Evolutionary conservation across 2,797 vertebrate genomes (phyloP), one percentile per base, ranked within the genome.

Genomic region (Sorex maritimensis): DNA sequence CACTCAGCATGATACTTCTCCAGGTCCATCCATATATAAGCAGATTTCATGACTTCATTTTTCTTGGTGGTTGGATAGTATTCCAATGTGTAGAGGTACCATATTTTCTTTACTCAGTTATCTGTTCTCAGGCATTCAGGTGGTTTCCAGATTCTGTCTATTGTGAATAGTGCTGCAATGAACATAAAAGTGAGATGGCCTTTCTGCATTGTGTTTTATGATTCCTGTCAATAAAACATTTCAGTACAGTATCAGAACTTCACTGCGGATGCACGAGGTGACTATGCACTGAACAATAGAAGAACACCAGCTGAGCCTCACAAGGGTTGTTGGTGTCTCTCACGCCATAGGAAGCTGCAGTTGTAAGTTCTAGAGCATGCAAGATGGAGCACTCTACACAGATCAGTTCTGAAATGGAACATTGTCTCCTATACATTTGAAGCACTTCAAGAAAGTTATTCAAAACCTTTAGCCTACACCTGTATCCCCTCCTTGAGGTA

Each of bases 171-270:
- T 52, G 49, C 49, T 52, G 49, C 49, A 52, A 52, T 44, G 41
- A 52, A 52, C 49, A 52, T 52, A 52, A 14, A 52, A 14, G 10
- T 52, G 49, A 52, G 49, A 11, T 52, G 11, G 49, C 10, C 13
- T 52, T 11, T 52, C 49, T 52, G 49, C 49, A 52, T 52, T 52
- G 58, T 65, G 58, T 65, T 94, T 88, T 14, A 61, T 61, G 21
- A 23, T 61, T 23, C 7, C 88, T 88, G 77, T 89, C 97, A 89
- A 93, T 96, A 84, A 97, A 97, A 91, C 58, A 69, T n/a, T 92
- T 95, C 81, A 96, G 91, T 84, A 68, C 93, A 97, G 75, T 68
- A 41, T n/a, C 55, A 23, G 34, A 34, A 5, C 55, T 96, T 95
- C 95, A 95, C 95, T 65, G 95, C 90, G 88, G 8, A 78, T 78